Conservation (phyloP, 2,113 vertebrate species). For the Setophaga coronata region DNA sequence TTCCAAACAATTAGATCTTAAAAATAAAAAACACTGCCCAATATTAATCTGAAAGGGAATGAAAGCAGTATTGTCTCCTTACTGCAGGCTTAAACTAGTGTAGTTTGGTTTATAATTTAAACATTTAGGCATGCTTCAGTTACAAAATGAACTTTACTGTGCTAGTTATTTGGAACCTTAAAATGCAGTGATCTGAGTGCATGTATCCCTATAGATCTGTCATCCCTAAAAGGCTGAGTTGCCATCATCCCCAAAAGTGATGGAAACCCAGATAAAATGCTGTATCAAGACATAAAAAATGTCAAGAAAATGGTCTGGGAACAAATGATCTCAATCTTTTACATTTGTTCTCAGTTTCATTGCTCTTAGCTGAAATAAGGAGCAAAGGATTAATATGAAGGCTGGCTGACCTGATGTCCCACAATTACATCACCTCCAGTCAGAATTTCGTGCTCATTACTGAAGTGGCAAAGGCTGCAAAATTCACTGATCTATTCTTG, state of each 20-base stretch:
- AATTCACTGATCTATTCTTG: background rate
- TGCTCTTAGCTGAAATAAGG: slow-evolving; percentile 1
- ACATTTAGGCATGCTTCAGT: background rate
- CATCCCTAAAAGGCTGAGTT: background rate
- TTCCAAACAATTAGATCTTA: background rate
- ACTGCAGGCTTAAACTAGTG: background rate
- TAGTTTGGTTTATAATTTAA: background rate
- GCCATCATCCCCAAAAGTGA: background rate
- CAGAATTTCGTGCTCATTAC: background rate
- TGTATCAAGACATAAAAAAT: background rate
- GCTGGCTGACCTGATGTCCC: background rate
- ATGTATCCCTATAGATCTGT: background rate
- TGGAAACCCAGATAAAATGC: background rate
- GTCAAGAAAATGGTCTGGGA: background rate
- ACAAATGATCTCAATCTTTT: background rate
- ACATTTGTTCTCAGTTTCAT: background rate
- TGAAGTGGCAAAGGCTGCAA: background rate
- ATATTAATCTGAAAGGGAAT: background rate
- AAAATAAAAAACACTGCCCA: background rate
- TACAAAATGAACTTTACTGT: background rate
- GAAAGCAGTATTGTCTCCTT: background rate
- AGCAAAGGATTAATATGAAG: slow-evolving; percentile 28
- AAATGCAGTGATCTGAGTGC: background rate
- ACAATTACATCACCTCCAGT: slow-evolving; percentile 14
- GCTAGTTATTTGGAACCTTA: background rate